Conservation (phyloP, 37 sponge, comb jelly and placozoan species). For the Oopsacas minuta region DNA sequence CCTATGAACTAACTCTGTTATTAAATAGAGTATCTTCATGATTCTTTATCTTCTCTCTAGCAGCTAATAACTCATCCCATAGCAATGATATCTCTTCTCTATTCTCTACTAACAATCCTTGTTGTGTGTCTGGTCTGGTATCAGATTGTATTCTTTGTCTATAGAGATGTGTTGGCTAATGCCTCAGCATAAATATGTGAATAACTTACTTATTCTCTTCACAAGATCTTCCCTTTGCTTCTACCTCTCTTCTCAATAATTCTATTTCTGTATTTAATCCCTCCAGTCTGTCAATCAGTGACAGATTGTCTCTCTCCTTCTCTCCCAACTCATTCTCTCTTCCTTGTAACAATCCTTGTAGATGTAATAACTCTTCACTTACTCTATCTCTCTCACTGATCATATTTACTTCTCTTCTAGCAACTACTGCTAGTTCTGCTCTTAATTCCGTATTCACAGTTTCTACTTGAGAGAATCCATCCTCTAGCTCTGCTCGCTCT, state of each 20-base stretch:
- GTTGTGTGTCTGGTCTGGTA: not conserved
- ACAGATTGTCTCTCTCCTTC: not conserved
- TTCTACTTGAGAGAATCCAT: not conserved
- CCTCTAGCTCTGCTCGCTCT: not conserved
- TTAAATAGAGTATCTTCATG: not conserved
- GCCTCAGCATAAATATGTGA: not conserved
- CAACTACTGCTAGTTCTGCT: not conserved
- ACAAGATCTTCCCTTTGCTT: not conserved
- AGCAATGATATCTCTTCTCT: not conserved
- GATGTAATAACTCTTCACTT: not conserved
- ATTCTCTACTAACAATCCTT: not conserved
- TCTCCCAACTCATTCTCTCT: not conserved
- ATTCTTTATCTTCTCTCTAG: not conserved
- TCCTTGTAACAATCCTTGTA: not conserved
- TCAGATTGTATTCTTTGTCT: not conserved
- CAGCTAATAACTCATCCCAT: not conserved
- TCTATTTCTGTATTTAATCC: not conserved
- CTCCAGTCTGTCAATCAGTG: not conserved
- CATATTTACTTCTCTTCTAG: not conserved
- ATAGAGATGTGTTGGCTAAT: not conserved
- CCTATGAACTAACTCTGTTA: not conserved
- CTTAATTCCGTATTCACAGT: not conserved
- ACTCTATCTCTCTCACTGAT: not conserved
- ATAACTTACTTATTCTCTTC: not conserved
- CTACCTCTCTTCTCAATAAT: not conserved